Percentiles rank a stretch among this genome's conserved stretches.
These are phyloP conservation scores for Penaeus monodon DNA, from an alignment of 2,888 invertebrate genomes.

Conservation along the genomic window DNA sequence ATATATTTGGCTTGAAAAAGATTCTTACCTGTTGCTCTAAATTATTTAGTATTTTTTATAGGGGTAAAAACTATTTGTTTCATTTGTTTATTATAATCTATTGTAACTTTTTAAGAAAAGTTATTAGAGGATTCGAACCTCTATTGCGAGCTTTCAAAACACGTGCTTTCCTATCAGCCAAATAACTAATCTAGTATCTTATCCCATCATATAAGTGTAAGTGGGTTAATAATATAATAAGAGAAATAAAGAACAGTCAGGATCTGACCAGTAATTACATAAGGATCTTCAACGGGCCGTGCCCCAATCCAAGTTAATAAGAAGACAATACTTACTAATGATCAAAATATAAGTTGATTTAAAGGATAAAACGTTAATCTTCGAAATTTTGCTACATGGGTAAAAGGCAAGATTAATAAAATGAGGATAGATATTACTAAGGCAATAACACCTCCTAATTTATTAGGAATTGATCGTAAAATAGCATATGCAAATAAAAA, in stretches of 20 bases:
- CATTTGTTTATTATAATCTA: too few species aligned
- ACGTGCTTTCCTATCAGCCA: conserved; percentile 77
- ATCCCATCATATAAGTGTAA: conserved; percentile 75
- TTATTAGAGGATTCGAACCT: too few species aligned
- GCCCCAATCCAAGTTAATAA: conserved; percentile 82
- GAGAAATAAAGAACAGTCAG: conserved; percentile 76
- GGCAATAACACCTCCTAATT: too few species aligned
- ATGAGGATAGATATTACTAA: too few species aligned
- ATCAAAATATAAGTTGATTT: conserved; percentile 72
- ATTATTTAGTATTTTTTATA: conserved; percentile 75
- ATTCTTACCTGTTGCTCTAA: conserved; percentile 77
- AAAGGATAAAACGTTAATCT: conserved; percentile 75
- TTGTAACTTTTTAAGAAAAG: too few species aligned
- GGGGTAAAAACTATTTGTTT: too few species aligned
- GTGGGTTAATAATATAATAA: conserved; percentile 74
- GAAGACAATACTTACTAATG: conserved; percentile 73
- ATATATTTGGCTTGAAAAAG: conserved; percentile 79
- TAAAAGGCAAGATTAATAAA: conserved; percentile 76
- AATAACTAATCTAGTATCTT: conserved; percentile 73
- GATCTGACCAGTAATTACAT: too few species aligned
- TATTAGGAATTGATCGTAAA: too few species aligned
- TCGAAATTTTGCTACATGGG: conserved; percentile 74
- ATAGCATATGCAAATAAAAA: too few species aligned
- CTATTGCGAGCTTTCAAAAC: conserved; percentile 80
- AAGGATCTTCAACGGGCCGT: conserved; percentile 79